These are phyloP conservation scores for Lagopus leucura DNA, from an alignment of 2,113 vertebrate genomes.

Conservation along the genomic window DNA sequence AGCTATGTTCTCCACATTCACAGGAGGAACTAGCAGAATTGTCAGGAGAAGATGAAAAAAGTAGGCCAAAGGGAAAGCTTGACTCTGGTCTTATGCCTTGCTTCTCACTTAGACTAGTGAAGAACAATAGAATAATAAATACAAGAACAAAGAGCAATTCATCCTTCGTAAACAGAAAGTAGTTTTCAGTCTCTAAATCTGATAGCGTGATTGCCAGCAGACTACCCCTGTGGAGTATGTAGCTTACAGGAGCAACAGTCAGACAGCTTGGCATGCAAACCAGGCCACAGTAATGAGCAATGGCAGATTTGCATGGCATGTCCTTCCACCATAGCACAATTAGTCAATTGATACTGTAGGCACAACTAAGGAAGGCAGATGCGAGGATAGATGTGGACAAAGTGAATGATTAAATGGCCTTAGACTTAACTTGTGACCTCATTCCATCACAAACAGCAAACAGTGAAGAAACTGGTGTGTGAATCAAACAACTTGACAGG, in stretches of 20 bases:
- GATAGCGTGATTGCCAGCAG: background rate
- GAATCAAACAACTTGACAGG: constrained; percentile 1
- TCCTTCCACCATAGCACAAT: background rate
- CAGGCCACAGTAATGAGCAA: background rate
- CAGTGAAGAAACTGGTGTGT: background rate
- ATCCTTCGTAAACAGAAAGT: background rate
- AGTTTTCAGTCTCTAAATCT: background rate
- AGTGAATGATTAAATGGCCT: constrained; percentile 1
- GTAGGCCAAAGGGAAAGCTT: background rate
- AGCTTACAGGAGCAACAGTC: background rate
- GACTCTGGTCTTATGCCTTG: background rate
- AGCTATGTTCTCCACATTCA: background rate
- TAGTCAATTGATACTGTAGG: background rate
- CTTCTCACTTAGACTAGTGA: background rate
- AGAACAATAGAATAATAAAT: background rate
- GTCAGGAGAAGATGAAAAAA: background rate
- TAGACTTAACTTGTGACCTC: constrained; percentile 23
- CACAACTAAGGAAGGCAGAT: background rate
- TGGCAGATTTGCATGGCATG: background rate
- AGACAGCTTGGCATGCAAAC: background rate
- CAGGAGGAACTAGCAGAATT: background rate
- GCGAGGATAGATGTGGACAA: background rate
- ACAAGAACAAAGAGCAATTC: background rate
- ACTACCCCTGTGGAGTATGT: background rate
- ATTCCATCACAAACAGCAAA: constrained; percentile 36